Evolutionary conservation across 2,113 vertebrate genomes (phyloP).

Genomic region (Mesembrinibis cayennensis): DNA sequence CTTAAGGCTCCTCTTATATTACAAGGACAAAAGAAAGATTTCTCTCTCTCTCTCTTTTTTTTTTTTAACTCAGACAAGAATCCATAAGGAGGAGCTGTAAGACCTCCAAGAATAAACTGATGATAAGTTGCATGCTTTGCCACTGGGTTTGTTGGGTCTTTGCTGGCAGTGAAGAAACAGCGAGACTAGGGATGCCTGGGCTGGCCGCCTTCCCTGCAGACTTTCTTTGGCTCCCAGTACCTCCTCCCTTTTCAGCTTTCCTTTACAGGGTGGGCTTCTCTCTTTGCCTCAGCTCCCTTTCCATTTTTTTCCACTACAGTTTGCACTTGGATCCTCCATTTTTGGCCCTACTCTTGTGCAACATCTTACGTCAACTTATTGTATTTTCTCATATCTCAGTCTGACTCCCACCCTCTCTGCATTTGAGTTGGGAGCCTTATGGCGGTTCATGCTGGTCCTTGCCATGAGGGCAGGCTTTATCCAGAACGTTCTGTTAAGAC

Average conservation of each 20-base stretch:
- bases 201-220: background rate
- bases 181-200: background rate
- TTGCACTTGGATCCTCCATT: background rate
- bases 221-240: background rate
- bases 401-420: background rate
- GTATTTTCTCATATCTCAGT: background rate
- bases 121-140: background rate
- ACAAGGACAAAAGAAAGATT: background rate
- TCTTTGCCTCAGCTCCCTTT: background rate
- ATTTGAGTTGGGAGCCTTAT: background rate
- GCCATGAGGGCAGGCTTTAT: background rate
- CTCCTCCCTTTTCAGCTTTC: background rate
- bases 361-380: rapidly evolving
- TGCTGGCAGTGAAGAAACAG: background rate
- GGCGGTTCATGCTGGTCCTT: background rate
- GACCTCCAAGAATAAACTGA: background rate
- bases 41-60: too few species aligned
- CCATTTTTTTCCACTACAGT: background rate
- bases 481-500: background rate
- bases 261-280: background rate
- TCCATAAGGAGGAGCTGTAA: background rate
- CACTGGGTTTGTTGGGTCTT: background rate
- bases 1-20: background rate
- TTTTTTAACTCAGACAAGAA: background rate
- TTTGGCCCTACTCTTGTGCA: background rate